Percentiles rank a stretch among this genome's conserved stretches.
Evolutionary conservation across 2,797 vertebrate species (phyloP).

Genomic region (Cossypha caffra): DNA sequence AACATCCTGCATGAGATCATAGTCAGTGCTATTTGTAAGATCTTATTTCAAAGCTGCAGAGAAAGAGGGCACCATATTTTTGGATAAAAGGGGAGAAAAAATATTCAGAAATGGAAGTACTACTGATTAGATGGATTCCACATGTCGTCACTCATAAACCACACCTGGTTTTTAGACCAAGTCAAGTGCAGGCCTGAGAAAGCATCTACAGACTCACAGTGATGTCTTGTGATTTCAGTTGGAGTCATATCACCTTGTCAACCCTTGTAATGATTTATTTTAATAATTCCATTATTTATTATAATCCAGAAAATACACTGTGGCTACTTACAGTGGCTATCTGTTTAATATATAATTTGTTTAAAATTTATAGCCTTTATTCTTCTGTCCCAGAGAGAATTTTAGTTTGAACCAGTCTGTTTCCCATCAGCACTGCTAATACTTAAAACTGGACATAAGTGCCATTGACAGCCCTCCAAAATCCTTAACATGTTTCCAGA

Average conservation of each 20-base stretch:
- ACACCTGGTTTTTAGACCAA: not conserved
- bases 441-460: not conserved
- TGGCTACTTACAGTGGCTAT: not conserved
- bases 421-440: not conserved
- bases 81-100: not conserved
- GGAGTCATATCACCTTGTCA: not conserved
- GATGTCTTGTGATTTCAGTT: not conserved
- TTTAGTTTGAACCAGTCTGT: not conserved
- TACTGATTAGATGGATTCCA: not conserved
- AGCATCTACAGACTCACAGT: not conserved
- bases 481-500: not conserved
- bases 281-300: not conserved
- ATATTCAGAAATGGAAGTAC: not conserved
- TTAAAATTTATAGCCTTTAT: not conserved
- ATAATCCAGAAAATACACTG: not conserved
- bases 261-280: not conserved
- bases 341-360: not conserved
- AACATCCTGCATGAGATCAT: not conserved
- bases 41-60: not conserved
- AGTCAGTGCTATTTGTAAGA: not conserved
- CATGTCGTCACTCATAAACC: not conserved
- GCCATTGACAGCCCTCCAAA: not conserved
- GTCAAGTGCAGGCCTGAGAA: not conserved
- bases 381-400: not conserved
- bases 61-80: not conserved